phyloP scores from a whole-genome alignment of 1,140 invertebrate genomes.

The Telenomus remus region DNA sequence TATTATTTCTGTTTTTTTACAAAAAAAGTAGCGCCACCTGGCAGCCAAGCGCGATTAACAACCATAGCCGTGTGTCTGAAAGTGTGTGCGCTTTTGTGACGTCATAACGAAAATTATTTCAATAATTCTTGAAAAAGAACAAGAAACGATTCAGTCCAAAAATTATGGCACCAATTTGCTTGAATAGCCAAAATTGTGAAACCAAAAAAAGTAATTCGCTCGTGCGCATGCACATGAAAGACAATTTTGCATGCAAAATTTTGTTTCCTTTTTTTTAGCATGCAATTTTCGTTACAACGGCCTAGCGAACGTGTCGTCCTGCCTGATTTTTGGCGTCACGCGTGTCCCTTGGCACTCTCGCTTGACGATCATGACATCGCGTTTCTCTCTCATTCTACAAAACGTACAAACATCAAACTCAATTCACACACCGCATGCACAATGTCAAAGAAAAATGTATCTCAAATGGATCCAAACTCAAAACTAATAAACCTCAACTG shows the following conservation, averaged over 20 bases:
- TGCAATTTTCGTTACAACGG: slow-evolving; percentile 28
- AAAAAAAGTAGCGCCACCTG: slow-evolving; percentile 12
- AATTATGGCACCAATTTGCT: slow-evolving; percentile 8
- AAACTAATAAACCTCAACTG: too few species aligned
- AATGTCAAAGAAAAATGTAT: slow-evolving; percentile 10
- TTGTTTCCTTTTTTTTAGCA: background rate
- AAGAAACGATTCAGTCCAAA: background rate
- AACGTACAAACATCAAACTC: slow-evolving; percentile 56
- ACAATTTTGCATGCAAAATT: slow-evolving; percentile 1
- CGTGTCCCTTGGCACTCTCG: slow-evolving; percentile 45
- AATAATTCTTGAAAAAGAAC: too few species aligned
- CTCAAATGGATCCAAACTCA: too few species aligned
- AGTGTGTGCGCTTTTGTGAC: slow-evolving; percentile 9
- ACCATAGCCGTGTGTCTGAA: slow-evolving; percentile 15
- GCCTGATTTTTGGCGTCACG: slow-evolving; percentile 23
- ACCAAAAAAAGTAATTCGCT: background rate
- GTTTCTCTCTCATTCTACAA: slow-evolving; percentile 57
- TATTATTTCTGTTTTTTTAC: background rate
- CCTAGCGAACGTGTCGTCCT: slow-evolving; percentile 2
- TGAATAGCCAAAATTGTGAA: background rate
- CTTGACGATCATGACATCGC: slow-evolving; percentile 37
- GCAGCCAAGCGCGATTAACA: slow-evolving; percentile 8
- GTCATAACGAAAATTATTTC: slow-evolving; percentile 38
- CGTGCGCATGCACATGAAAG: slow-evolving; percentile 5
- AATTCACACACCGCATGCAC: slow-evolving; percentile 48